Conservation (phyloP, 2,888 invertebrate genomes). For the Malacosoma neustria region DNA sequence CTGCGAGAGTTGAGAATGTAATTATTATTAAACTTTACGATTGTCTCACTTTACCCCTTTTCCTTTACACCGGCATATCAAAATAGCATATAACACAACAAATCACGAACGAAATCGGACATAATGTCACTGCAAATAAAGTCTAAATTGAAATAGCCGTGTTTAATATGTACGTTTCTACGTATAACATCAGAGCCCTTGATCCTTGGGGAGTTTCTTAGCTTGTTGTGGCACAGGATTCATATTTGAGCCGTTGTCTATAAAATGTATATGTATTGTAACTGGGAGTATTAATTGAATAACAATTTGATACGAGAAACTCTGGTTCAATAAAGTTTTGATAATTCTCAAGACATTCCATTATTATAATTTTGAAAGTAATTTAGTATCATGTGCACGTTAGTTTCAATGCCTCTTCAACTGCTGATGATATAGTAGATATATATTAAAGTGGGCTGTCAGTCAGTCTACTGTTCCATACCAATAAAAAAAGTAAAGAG, state of each 20-base stretch:
- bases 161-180: background rate
- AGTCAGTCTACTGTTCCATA: too few species aligned
- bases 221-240: constrained; percentile 66
- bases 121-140: constrained; percentile 13
- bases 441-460: too few species aligned
- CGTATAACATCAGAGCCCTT: constrained; percentile 43
- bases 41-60: constrained; percentile 75
- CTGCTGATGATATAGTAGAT: too few species aligned
- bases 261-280: constrained; percentile 43
- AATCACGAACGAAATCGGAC: constrained; percentile 21
- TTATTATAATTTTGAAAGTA: too few species aligned
- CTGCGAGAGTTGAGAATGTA: constrained; percentile 74
- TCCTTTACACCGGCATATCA: constrained; percentile 24
- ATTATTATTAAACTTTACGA: constrained; percentile 76
- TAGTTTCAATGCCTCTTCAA: too few species aligned
- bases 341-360: constrained; percentile 27
- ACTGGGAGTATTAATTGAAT: constrained; percentile 21
- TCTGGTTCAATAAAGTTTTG: constrained; percentile 5
- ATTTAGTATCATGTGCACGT: too few species aligned
- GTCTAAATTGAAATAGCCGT: constrained; percentile 22
- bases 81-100: constrained; percentile 26
- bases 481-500: too few species aligned
- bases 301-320: constrained; percentile 2
- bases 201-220: constrained; percentile 71
- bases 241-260: constrained; percentile 63